Conservation (phyloP, 2,888 invertebrate genomes). For the Pseudococcus viburni region DNA sequence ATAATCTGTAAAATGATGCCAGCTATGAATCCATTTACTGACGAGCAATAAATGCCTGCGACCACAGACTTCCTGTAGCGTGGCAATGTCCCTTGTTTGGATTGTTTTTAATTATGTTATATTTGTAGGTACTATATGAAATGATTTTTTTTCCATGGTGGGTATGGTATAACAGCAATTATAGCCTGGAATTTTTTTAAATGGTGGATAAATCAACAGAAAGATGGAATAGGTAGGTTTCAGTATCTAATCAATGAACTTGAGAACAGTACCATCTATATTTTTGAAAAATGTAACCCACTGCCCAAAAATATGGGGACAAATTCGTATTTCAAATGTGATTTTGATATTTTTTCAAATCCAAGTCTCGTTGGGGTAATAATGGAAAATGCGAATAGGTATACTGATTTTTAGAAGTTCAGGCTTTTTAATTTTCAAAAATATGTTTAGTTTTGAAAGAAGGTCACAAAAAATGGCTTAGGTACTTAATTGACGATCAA, state of each 20-base stretch:
- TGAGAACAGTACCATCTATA: no score
- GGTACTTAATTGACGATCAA: no score
- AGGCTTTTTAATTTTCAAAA: no score
- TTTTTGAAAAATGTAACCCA: neutral
- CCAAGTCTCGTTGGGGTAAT: no score
- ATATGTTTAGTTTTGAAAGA: no score
- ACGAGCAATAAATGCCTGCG: constrained; percentile 53
- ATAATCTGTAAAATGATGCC: constrained; percentile 64
- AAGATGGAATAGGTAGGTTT: neutral
- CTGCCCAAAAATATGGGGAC: no score
- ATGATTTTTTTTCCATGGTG: constrained; percentile 6
- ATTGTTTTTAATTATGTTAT: constrained; percentile 48
- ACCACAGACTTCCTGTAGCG: constrained; percentile 64
- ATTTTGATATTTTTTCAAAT: no score
- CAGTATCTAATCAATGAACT: no score
- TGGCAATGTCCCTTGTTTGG: constrained; percentile 62
- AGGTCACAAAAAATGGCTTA: no score
- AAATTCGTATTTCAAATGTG: no score
- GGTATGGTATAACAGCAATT: neutral
- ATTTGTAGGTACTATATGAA: neutral
- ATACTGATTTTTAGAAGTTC: no score
- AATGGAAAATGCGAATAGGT: no score
- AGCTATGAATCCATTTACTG: constrained; percentile 50
- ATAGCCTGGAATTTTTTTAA: neutral
- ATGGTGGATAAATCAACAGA: neutral